phyloP scores from a whole-genome alignment of 2,888 invertebrate genomes.

The Crepidodera aurea region DNA sequence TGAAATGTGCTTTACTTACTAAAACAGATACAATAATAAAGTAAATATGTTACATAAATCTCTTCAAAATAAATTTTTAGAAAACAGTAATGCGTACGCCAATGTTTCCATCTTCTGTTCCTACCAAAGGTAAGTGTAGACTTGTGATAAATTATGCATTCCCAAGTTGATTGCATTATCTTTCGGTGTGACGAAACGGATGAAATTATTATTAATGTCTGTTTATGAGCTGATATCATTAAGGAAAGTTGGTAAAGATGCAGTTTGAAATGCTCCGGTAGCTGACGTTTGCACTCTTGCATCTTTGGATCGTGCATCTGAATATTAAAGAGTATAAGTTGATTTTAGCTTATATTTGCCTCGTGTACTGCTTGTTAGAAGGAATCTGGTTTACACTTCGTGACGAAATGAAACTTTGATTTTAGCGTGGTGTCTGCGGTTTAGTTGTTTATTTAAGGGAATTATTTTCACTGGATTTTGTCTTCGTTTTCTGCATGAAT shows the following conservation, averaged over 20 bases:
- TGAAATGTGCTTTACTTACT: too few species aligned
- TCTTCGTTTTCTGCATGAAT: too few species aligned
- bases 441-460: too few species aligned
- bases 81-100: neutral
- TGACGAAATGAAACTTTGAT: neutral
- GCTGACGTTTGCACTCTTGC: neutral
- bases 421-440: too few species aligned
- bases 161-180: constrained; percentile 29
- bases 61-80: too few species aligned
- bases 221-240: constrained; percentile 31
- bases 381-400: constrained; percentile 2
- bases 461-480: too few species aligned
- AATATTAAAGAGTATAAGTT: constrained; percentile 9
- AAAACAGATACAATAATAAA: too few species aligned
- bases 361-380: neutral
- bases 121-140: constrained; percentile 8
- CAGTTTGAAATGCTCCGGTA: neutral
- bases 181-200: constrained; percentile 25
- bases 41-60: too few species aligned
- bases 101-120: neutral
- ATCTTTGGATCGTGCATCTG: neutral
- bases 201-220: constrained; percentile 37
- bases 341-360: neutral
- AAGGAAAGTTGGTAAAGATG: constrained; percentile 25
- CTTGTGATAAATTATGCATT: constrained; percentile 25